Conservation (phyloP, 53 echinoderm and acorn worm genomes). For the Echinometra lucunter region DNA sequence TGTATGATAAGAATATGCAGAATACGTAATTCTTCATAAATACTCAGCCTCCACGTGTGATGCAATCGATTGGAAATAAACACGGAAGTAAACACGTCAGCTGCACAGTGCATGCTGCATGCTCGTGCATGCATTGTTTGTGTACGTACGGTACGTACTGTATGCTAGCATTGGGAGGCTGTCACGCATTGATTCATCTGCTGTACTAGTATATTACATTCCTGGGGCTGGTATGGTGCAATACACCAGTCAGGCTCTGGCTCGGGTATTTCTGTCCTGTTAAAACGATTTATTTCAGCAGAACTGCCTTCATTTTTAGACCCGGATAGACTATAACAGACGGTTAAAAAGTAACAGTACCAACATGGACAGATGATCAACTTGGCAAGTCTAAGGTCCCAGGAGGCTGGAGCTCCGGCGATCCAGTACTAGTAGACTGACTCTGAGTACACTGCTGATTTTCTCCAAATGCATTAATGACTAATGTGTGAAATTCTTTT, state of each 20-base stretch:
- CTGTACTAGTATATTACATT: background rate
- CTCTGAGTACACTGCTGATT: too few relatives aligned
- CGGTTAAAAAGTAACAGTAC: too few relatives aligned
- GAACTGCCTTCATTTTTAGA: background rate
- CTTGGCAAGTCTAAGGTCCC: too few relatives aligned
- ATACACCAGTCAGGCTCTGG: background rate
- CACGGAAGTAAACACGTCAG: conserved; percentile 44
- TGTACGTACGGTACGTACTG: background rate
- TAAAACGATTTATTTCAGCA: background rate
- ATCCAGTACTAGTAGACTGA: too few relatives aligned
- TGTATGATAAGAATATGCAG: background rate
- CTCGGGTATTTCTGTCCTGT: too few relatives aligned
- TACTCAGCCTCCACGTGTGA: background rate
- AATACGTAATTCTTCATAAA: conserved; percentile 13
- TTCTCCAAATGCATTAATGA: too few relatives aligned
- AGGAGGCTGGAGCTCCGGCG: too few relatives aligned
- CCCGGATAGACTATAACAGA: too few relatives aligned
- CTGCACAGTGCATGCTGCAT: too few relatives aligned
- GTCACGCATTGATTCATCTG: background rate
- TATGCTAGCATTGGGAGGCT: too few relatives aligned
- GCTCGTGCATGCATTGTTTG: background rate
- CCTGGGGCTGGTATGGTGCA: background rate
- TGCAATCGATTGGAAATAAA: conserved; percentile 55
- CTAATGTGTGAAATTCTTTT: too few relatives aligned
- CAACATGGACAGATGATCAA: too few relatives aligned